Evolutionary conservation across 1,140 invertebrate genomes (phyloP).

Genomic region (Orchesella cincta): DNA sequence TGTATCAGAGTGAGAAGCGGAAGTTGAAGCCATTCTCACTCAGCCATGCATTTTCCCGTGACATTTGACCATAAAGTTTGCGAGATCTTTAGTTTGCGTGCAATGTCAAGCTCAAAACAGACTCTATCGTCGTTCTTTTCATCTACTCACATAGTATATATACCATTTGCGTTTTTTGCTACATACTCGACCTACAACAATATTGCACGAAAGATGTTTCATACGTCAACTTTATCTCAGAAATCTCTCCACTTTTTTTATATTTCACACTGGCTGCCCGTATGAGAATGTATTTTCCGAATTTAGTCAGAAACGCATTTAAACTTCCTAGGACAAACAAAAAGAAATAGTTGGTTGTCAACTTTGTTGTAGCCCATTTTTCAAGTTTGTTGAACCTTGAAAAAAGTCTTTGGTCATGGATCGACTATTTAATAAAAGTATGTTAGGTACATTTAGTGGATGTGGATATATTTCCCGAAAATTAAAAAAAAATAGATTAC

Average conservation of each 20-base stretch:
- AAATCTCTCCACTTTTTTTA: neutral
- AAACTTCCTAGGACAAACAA: neutral
- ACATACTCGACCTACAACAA: neutral
- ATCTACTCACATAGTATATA: neutral
- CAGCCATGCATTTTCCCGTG: slow-evolving; percentile 1
- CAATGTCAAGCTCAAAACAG: neutral
- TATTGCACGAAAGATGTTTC: neutral
- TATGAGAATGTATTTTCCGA: no score
- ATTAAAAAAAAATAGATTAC: neutral
- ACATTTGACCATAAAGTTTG: slow-evolving; percentile 15
- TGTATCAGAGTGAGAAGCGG: slow-evolving; percentile 17
- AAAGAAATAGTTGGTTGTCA: neutral
- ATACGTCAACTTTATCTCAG: neutral
- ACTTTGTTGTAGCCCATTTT: neutral
- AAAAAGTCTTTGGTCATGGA: neutral
- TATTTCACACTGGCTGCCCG: neutral
- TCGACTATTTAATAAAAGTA: neutral
- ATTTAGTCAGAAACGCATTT: no score
- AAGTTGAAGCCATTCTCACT: neutral
- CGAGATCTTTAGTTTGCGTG: neutral
- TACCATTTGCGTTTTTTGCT: neutral
- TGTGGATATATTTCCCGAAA: neutral
- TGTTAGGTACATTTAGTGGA: neutral
- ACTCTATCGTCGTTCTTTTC: neutral
- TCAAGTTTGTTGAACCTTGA: neutral